Evolutionary conservation across 2,797 vertebrate species (phyloP).

Genomic region (Xenopus petersii): DNA sequence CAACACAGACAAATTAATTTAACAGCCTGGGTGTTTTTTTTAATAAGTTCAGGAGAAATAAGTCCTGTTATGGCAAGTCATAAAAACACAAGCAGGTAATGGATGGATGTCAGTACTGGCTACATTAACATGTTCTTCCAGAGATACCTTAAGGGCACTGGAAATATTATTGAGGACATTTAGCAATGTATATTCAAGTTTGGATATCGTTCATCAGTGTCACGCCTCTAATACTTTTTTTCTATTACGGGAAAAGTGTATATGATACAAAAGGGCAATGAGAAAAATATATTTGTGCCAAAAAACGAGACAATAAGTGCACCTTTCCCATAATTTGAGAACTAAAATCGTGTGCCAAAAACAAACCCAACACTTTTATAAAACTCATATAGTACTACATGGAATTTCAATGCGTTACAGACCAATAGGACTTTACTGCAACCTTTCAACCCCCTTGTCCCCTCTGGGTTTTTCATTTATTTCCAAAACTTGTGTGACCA

Average conservation of each 20-base stretch:
- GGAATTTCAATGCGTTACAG: too few relatives aligned
- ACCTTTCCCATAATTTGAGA: too few relatives aligned
- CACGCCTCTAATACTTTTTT: neutral
- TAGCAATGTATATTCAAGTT: neutral
- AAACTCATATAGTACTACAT: too few relatives aligned
- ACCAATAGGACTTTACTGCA: too few relatives aligned
- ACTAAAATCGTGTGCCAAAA: too few relatives aligned
- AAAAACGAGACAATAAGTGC: too few relatives aligned
- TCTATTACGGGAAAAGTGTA: neutral
- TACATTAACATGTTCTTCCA: neutral
- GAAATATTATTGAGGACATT: neutral
- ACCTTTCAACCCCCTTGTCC: too few relatives aligned
- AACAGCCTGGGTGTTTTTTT: slow-evolving; percentile 83
- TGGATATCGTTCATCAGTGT: neutral
- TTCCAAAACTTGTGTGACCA: too few relatives aligned
- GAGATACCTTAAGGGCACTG: neutral
- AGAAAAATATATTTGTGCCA: too few relatives aligned
- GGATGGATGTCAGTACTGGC: neutral
- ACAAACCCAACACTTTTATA: too few relatives aligned
- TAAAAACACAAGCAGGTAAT: neutral
- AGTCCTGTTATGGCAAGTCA: slow-evolving; percentile 63
- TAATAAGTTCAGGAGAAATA: slow-evolving; percentile 73
- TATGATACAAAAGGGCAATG: neutral
- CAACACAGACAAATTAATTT: slow-evolving; percentile 99
- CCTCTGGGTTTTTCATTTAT: too few relatives aligned